Conservation (phyloP, 2,113 vertebrate species). For the Tyto alba region DNA sequence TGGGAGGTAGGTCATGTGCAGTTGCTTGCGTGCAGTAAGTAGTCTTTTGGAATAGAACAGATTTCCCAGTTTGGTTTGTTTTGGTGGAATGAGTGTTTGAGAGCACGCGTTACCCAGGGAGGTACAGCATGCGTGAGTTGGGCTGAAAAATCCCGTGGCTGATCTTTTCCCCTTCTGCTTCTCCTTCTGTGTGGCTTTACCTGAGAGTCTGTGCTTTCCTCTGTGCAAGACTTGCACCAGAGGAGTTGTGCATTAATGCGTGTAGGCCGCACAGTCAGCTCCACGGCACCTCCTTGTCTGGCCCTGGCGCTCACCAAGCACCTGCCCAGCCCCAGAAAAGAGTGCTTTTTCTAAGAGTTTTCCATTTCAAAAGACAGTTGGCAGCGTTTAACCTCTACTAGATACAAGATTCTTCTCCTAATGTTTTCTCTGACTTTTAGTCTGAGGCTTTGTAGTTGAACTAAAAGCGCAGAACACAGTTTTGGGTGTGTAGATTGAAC, state of each 20-base stretch:
- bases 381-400: neutral
- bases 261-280: neutral
- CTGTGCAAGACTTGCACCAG: neutral
- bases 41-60: neutral
- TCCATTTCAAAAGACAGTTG: neutral
- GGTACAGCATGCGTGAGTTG: neutral
- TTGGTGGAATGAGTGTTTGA: neutral
- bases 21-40: rapidly evolving
- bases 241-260: neutral
- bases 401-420: neutral
- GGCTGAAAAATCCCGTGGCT: neutral
- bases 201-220: neutral
- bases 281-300: neutral
- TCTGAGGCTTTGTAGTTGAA: neutral
- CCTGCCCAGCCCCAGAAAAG: neutral
- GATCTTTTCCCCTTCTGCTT: neutral
- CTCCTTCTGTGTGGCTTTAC: neutral
- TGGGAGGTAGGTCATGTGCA: constrained; percentile 69
- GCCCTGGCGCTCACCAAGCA: neutral
- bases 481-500: neutral
- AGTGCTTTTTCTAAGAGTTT: neutral
- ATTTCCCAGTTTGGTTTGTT: neutral
- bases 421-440: neutral
- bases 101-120: neutral
- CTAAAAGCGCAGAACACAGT: neutral